These are phyloP conservation scores for Peromyscus melanophrys DNA, from an alignment of 2,797 vertebrate species.

Conservation along the genomic window DNA sequence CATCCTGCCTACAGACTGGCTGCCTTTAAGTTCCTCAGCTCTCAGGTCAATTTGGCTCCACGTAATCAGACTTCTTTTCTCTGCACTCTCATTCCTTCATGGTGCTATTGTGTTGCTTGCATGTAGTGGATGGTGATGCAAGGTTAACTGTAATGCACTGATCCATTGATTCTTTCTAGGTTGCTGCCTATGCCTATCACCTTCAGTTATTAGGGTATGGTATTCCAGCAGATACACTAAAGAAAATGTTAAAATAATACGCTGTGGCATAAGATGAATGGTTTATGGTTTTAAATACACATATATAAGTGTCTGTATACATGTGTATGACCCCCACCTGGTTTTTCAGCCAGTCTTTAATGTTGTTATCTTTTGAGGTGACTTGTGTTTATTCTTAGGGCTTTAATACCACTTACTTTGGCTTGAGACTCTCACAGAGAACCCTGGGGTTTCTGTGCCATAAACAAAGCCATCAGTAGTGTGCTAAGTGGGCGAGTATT, in stretches of 20 bases:
- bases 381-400: background rate
- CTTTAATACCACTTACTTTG: background rate
- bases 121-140: background rate
- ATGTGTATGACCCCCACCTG: background rate
- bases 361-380: background rate
- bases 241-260: constrained; percentile 2
- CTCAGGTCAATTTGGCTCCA: background rate
- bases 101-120: background rate
- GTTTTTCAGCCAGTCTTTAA: background rate
- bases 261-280: background rate
- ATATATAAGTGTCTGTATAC: background rate
- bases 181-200: background rate
- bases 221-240: background rate
- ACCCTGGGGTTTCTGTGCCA: background rate
- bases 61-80: background rate
- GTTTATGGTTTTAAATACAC: background rate
- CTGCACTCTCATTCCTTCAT: background rate
- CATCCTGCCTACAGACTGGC: background rate
- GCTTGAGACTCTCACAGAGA: background rate
- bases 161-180: constrained; percentile 4
- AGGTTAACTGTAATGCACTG: background rate
- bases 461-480: background rate
- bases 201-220: background rate
- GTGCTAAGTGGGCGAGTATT: background rate
- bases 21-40: background rate